phyloP scores from a whole-genome alignment of 1,140 invertebrate genomes.

The Drosophila burlai region DNA sequence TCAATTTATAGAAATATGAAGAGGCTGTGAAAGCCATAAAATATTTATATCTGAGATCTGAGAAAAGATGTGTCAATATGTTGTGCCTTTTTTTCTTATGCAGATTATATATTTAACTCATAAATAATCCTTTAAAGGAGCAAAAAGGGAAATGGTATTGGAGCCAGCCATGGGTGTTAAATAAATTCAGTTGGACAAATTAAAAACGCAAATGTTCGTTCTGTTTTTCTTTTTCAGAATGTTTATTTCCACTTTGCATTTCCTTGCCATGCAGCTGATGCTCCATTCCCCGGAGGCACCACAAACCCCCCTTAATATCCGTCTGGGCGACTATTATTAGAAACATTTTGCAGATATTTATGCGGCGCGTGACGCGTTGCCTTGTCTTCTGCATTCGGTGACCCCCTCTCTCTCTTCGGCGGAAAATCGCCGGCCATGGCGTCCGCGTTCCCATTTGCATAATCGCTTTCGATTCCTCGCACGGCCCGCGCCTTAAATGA shows the following conservation, averaged over 20 bases:
- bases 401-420: background rate
- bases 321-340: slow-evolving; percentile 70
- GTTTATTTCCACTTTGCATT: slow-evolving; percentile 32
- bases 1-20: too few relatives aligned
- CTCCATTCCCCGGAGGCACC: slow-evolving; percentile 14
- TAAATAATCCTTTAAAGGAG: slow-evolving; percentile 58
- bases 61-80: background rate
- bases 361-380: slow-evolving; percentile 65
- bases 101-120: slow-evolving; percentile 8
- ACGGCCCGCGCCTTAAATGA: slow-evolving; percentile 75
- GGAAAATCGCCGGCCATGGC: slow-evolving; percentile 29
- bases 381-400: slow-evolving; percentile 13
- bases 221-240: slow-evolving; percentile 1
- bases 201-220: slow-evolving; percentile 55
- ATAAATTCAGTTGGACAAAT: slow-evolving; percentile 73
- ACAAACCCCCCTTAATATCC: slow-evolving; percentile 23
- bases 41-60: too few relatives aligned
- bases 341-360: slow-evolving; percentile 77
- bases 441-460: slow-evolving; percentile 66
- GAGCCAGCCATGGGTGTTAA: slow-evolving; percentile 61
- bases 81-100: background rate
- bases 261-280: slow-evolving; percentile 45
- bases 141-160: background rate
- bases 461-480: slow-evolving; percentile 82
- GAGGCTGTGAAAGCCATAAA: too few relatives aligned